Evolutionary conservation across 2,888 invertebrate genomes (phyloP).

Genomic region (Harpalus rubripes): DNA sequence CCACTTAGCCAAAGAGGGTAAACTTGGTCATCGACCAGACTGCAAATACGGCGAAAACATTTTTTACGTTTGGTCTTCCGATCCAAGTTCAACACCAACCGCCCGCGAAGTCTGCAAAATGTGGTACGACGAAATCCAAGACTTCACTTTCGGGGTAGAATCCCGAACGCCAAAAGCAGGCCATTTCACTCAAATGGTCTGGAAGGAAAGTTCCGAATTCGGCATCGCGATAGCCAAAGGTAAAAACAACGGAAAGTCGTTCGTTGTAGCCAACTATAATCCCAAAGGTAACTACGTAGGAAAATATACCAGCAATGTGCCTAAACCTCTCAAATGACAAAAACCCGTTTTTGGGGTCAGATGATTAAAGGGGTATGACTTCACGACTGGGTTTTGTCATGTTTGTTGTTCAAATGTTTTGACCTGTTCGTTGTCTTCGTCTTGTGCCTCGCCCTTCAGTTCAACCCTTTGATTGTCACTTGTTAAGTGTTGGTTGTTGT

Average conservation of each 20-base stretch:
- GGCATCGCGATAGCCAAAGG: slow-evolving; percentile 87
- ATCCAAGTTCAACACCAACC: slow-evolving; percentile 78
- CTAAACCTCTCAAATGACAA: slow-evolving; percentile 76
- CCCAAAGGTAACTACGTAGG: slow-evolving; percentile 90
- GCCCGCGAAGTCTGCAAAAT: slow-evolving; percentile 80
- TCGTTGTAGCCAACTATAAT: slow-evolving; percentile 91
- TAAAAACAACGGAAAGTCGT: slow-evolving; percentile 87
- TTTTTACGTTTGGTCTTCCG: slow-evolving; percentile 80
- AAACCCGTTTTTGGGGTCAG: slow-evolving; percentile 57
- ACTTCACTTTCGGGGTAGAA: slow-evolving; percentile 78
- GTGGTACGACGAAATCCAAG: slow-evolving; percentile 82
- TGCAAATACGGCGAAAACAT: slow-evolving; percentile 83
- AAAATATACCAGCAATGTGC: slow-evolving; percentile 84
- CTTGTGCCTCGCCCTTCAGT: slow-evolving; percentile 64
- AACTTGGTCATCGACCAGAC: slow-evolving; percentile 83
- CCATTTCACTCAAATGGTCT: slow-evolving; percentile 82
- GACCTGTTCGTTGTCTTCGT: slow-evolving; percentile 65
- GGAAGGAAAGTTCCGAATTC: slow-evolving; percentile 84
- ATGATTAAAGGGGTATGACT: slow-evolving; percentile 63
- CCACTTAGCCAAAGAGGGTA: slow-evolving; percentile 82
- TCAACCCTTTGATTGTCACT: slow-evolving; percentile 62
- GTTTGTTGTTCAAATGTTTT: slow-evolving; percentile 66
- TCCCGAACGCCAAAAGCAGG: slow-evolving; percentile 78
- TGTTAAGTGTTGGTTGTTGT: slow-evolving; percentile 47
- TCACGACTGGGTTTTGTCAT: slow-evolving; percentile 66